Percentiles rank a stretch among this genome's conserved stretches.
Conservation (phyloP, 2,797 vertebrate species). For the Macropus fuliginosus region DNA sequence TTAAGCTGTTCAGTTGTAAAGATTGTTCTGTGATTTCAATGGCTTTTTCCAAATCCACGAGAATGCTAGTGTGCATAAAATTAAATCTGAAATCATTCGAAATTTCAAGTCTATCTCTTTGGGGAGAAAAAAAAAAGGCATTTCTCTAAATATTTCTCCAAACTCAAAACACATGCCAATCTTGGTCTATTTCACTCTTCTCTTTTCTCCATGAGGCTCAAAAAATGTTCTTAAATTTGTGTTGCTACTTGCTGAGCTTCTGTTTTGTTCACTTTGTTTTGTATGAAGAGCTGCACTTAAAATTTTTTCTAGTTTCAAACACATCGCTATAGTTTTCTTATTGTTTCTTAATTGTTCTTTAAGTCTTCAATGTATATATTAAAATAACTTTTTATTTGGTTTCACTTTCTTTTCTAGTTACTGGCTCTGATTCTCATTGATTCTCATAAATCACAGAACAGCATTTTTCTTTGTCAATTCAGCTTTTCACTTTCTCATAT, state of each 20-base stretch:
- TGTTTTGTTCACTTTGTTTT: neutral
- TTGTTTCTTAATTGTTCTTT: neutral
- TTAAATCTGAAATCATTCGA: neutral
- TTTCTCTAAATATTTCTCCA: neutral
- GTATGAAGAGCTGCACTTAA: neutral
- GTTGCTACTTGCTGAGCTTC: neutral
- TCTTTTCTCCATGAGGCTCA: neutral
- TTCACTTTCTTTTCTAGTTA: neutral
- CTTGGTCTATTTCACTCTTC: neutral
- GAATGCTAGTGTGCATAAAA: neutral
- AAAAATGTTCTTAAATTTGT: neutral
- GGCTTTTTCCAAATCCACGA: neutral
- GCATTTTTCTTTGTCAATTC: neutral
- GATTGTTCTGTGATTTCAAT: neutral
- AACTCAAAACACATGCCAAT: neutral
- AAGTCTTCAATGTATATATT: neutral
- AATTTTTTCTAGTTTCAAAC: neutral
- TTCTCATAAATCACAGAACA: neutral
- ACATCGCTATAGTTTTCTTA: neutral
- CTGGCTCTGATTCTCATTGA: neutral
- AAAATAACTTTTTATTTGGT: neutral
- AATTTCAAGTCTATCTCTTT: neutral
- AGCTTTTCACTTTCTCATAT: neutral
- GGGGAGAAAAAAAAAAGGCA: neutral
- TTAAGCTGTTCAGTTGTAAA: neutral